Evolutionary conservation across 2,888 invertebrate genomes (phyloP), one percentile per base, ranked within the genome.

Genomic region (Noctua pronuba): DNA sequence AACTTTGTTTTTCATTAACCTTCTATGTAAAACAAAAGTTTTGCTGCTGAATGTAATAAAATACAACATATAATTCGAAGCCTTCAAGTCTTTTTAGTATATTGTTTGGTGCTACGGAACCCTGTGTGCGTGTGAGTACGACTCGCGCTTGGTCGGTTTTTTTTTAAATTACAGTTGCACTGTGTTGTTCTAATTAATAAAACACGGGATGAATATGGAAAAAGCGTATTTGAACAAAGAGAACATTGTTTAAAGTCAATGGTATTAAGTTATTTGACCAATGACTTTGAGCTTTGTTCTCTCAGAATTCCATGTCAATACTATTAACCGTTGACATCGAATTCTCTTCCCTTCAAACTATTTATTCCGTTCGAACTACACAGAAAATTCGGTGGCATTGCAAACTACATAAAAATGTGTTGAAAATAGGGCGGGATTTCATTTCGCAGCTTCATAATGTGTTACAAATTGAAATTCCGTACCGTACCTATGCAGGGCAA

Each of bases 391-490:
- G 6, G 2, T 24, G 35, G 18, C 44, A 35, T 31, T 38, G 11
- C 16, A 35, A 68, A 41, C 5, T 24, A 52, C 16, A 28, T 44
- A 18, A 6, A 28, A 68, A 28, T 28, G 16, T 31, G 13, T 46
- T 44, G 44, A 21, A 79, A 35, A 49, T 41, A 41, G 28, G 16
- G 44, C 18, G 49, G 52, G 31, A 52, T 31, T 35, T 28, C 28
- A 46, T 67, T 64, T 68, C 62, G 41, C 41, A 49, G 60, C 44
- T 41, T 18, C 68, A 41, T 82, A 82, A 82, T 58, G 38, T 68
- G 58, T 35, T 65, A 41, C 64, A 75, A 58, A 82, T 80, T 75
- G 68, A 58, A 75, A 80, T 82, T 81, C 75, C 82, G 41, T 28
- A 35, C 55, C 68, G 16, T 58, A 65, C 65, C 41, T 41, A 55